These are phyloP conservation scores for Ranitomeya variabilis DNA, from an alignment of 2,113 vertebrate species.

Conservation along the genomic window DNA sequence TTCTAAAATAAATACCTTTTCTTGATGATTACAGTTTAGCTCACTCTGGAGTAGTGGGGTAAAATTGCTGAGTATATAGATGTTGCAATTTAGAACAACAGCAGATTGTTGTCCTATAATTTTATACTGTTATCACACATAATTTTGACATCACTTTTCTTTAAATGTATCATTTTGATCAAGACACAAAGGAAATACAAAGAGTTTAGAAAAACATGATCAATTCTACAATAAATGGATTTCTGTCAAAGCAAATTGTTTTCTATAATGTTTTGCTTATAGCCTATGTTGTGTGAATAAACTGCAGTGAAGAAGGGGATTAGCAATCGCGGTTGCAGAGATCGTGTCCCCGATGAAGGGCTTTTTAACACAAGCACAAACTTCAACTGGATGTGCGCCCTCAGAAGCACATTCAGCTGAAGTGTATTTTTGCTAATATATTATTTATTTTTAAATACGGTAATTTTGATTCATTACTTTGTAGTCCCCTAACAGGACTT, in stretches of 20 bases:
- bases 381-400: no score
- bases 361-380: no score
- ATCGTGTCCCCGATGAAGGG: no score
- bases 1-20: constrained; percentile 49
- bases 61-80: constrained; percentile 48
- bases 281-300: neutral
- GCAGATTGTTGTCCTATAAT: constrained; percentile 42
- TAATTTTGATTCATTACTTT: no score
- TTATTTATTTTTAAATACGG: no score
- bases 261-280: neutral
- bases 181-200: constrained; percentile 29
- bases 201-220: neutral
- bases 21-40: constrained; percentile 33
- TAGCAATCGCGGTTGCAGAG: no score
- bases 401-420: no score
- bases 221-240: neutral
- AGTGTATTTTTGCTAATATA: no score
- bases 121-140: constrained; percentile 29
- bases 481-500: no score
- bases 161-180: constrained; percentile 23
- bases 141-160: constrained; percentile 33
- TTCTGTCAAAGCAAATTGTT: neutral
- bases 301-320: neutral
- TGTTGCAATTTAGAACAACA: constrained; percentile 33
- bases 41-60: constrained; percentile 33